phyloP scores from a whole-genome alignment of 92 coral and sea anemone species.

The Desmophyllum pertusum region DNA sequence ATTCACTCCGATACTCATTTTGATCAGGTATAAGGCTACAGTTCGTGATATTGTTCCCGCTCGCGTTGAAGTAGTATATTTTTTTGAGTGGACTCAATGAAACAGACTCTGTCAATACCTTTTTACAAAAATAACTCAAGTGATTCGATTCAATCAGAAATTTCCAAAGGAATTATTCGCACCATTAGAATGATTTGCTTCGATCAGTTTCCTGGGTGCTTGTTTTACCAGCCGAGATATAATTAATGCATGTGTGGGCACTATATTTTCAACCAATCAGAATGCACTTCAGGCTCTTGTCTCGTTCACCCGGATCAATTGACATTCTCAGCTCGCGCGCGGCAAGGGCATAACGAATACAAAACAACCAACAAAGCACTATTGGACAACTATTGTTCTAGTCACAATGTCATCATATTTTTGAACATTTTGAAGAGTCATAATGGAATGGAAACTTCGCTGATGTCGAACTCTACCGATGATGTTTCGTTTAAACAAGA shows the following conservation, averaged over 20 bases:
- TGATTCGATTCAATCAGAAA: too few relatives aligned
- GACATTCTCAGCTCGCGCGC: slow-evolving; percentile 7
- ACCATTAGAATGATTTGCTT: too few relatives aligned
- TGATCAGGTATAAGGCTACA: too few relatives aligned
- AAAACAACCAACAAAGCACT: slow-evolving; percentile 13
- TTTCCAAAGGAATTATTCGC: too few relatives aligned
- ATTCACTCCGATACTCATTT: too few relatives aligned
- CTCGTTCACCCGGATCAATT: not conserved
- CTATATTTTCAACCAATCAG: slow-evolving; percentile 7
- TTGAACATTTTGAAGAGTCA: not conserved
- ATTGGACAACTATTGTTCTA: slow-evolving; percentile 6
- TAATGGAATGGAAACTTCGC: not conserved
- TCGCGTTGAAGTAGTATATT: too few relatives aligned
- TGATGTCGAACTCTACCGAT: not conserved
- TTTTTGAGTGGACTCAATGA: too few relatives aligned
- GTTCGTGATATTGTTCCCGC: too few relatives aligned
- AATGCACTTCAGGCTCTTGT: too few relatives aligned
- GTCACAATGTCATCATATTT: slow-evolving; percentile 13
- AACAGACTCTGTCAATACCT: too few relatives aligned
- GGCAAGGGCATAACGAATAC: not conserved
- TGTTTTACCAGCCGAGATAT: not conserved
- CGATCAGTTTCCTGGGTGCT: not conserved
- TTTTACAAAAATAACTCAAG: too few relatives aligned
- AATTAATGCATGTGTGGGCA: slow-evolving; percentile 1
- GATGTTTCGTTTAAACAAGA: slow-evolving; percentile 39